Evolutionary conservation across 2,113 vertebrate genomes (phyloP), one percentile per base, ranked within the genome.

Genomic region (Perccottus glenii): DNA sequence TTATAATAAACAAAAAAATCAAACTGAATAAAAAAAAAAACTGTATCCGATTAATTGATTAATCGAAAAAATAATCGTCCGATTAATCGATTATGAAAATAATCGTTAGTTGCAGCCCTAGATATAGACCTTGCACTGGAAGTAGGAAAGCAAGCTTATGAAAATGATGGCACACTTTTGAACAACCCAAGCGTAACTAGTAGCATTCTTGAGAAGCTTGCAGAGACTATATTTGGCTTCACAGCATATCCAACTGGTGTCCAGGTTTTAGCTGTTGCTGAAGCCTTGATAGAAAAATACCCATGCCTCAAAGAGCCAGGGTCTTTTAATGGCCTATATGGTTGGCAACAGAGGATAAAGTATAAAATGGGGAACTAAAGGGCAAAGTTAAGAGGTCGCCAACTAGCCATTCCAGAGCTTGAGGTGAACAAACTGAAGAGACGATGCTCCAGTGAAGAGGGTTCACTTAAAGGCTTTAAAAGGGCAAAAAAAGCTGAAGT

Each of bases 311-410:
- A 5, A 9, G 51, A 58, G 6, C 64, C 51, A 58, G 64, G 72
- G 4, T 68, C 64, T 44, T 74, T 67, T 32, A 67, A 53, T 61
- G 48, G 63, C 49, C 6, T 74, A 9, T 66, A 67, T 67, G 71
- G 59, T 0, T 68, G 72, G 50, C 58, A 75, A 5, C 51, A 68
- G 50, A 56, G 58, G 48, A 56, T 67, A 1, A 67, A 73, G n/a
- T 73, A 2, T 0, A 66, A 73, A 16, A 72, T 73, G 48, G 62
- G 56, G 0, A 74, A 67, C 19, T 67, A 57, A 19, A 2, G 38
- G 0, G 56, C 50, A 55, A 75, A 75, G 9, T 36, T 67, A 6
- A 55, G 64, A 57, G 12, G 57, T 3, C 6, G 57, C 11, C 35
- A 55, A 44, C n/a, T 51, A 11, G 19, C 60, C 46, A 14, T 6